Percentiles rank a stretch among this genome's conserved stretches.
These are phyloP conservation scores for Dicaeum eximium DNA, from an alignment of 2,113 vertebrate species.

Conservation along the genomic window DNA sequence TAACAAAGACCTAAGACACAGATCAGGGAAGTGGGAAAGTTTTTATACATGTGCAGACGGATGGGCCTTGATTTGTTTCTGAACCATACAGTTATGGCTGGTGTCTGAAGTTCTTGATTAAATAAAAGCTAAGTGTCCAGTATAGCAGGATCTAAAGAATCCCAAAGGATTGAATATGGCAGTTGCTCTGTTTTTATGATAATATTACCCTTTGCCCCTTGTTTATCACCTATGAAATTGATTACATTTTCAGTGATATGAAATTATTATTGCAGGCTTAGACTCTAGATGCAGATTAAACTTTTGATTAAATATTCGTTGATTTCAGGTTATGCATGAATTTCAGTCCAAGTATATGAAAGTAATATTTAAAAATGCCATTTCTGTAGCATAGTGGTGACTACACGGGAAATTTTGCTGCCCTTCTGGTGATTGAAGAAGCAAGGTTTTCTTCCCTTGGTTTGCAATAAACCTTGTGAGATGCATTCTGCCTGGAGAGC, in stretches of 20 bases:
- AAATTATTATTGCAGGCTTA: not conserved
- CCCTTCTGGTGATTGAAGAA: not conserved
- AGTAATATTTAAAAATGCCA: not conserved
- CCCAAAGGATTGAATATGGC: not conserved
- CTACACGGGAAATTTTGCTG: not conserved
- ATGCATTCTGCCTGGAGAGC: not conserved
- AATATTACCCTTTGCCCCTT: conserved; percentile 2
- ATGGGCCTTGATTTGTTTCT: not conserved
- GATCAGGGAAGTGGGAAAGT: not conserved
- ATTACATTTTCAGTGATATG: not conserved
- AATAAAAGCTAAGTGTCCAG: not conserved
- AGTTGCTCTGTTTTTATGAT: not conserved
- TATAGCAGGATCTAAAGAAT: not conserved
- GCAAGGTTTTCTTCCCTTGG: not conserved
- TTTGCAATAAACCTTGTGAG: not conserved
- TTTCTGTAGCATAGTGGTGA: not conserved
- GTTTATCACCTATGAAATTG: conserved; percentile 25
- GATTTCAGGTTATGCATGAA: not conserved
- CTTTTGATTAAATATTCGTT: conserved; percentile 28
- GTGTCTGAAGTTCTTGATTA: not conserved
- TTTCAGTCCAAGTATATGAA: conserved; percentile 6
- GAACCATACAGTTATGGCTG: not conserved
- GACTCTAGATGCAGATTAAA: conserved; percentile 14
- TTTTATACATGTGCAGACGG: not conserved
- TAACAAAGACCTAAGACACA: not conserved